phyloP scores from a whole-genome alignment of 2,797 vertebrate genomes.

The Diglossa cyanea region DNA sequence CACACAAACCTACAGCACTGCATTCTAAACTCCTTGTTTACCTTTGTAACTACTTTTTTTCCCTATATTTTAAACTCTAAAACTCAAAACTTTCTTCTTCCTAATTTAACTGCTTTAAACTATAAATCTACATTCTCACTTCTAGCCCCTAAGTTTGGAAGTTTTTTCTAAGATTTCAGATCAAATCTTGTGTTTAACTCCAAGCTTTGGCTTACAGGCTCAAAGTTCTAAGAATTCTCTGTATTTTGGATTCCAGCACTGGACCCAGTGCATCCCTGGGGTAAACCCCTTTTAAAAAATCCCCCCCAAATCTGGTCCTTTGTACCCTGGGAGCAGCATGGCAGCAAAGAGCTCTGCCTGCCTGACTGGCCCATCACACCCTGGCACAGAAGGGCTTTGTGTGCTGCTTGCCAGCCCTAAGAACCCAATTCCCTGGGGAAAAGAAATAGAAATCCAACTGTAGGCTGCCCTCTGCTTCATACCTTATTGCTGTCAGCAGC shows the following conservation, averaged over 20 bases:
- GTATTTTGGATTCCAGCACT: background rate
- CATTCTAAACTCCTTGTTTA: background rate
- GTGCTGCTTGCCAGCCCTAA: background rate
- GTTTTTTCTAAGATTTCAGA: background rate
- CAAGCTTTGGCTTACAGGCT: background rate
- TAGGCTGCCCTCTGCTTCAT: background rate
- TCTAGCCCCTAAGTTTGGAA: background rate
- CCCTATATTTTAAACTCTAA: background rate
- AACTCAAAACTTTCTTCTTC: background rate
- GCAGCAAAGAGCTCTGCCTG: background rate
- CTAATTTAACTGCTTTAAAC: background rate
- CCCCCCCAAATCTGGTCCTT: background rate
- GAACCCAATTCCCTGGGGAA: background rate
- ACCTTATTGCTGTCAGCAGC: background rate
- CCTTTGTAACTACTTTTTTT: background rate
- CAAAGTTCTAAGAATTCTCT: background rate
- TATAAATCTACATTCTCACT: background rate
- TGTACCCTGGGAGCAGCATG: background rate
- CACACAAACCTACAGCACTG: background rate
- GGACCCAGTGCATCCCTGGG: background rate
- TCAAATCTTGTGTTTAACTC: background rate
- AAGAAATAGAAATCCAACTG: background rate
- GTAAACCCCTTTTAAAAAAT: background rate
- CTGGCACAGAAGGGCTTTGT: background rate
- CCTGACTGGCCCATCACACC: background rate